Evolutionary conservation across 2,888 invertebrate species (phyloP).

Genomic region (Mylabris sibirica): DNA sequence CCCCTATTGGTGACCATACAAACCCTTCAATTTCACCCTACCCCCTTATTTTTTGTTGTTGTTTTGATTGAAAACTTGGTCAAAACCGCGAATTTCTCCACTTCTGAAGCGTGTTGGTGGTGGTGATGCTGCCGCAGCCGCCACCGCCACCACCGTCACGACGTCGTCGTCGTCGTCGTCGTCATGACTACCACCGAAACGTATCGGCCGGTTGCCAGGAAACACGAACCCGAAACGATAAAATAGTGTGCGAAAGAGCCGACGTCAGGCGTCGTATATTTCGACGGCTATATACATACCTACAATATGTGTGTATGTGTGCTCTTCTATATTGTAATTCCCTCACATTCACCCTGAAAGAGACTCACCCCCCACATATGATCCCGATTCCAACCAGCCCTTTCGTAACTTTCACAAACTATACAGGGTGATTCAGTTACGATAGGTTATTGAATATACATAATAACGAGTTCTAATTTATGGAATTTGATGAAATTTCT

Average conservation of each 20-base stretch:
- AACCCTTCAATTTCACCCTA: neutral
- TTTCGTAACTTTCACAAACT: neutral
- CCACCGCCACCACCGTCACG: conserved; percentile 23
- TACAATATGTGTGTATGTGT: neutral
- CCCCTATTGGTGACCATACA: neutral
- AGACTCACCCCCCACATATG: neutral
- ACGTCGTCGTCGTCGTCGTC: conserved; percentile 31
- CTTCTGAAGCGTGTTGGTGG: too few relatives aligned
- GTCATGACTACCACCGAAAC: conserved; percentile 34
- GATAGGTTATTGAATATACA: neutral
- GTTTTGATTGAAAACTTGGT: too few relatives aligned
- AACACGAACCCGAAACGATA: conserved; percentile 35
- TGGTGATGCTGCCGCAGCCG: conserved; percentile 16
- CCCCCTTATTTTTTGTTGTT: neutral
- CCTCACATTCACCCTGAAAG: neutral
- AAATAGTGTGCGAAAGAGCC: conserved; percentile 37
- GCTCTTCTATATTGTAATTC: neutral
- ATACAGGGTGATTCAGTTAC: neutral
- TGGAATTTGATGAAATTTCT: too few relatives aligned
- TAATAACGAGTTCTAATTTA: too few relatives aligned
- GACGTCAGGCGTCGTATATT: conserved; percentile 26
- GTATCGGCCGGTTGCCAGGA: conserved; percentile 34
- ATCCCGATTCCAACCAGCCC: neutral
- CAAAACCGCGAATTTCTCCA: neutral
- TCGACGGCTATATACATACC: neutral